These are phyloP conservation scores for Mormyrops boulengeri DNA, from an alignment of 2,797 vertebrate species.

Conservation along the genomic window DNA sequence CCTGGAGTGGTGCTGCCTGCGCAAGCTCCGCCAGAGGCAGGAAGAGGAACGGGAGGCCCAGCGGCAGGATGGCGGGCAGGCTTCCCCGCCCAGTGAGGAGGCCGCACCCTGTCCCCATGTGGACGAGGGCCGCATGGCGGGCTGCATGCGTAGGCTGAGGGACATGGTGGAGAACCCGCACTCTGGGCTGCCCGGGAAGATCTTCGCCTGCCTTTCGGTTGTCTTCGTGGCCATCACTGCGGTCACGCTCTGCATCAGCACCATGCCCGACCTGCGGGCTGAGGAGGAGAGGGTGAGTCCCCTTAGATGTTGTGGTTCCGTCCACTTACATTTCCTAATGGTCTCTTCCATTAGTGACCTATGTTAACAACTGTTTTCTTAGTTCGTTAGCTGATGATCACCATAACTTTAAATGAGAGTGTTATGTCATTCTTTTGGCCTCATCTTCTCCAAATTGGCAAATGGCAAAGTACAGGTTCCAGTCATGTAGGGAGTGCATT, in stretches of 20 bases:
- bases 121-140: slow-evolving; percentile 47
- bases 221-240: slow-evolving; percentile 88
- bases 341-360: neutral
- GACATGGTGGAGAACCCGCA: slow-evolving; percentile 93
- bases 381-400: neutral
- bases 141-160: slow-evolving; percentile 75
- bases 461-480: too few species aligned
- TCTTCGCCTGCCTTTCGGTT: slow-evolving; percentile 88
- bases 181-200: slow-evolving; percentile 85
- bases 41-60: slow-evolving; percentile 79
- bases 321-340: neutral
- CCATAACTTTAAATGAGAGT: neutral
- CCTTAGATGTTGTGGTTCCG: neutral
- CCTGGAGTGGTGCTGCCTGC: slow-evolving; percentile 88
- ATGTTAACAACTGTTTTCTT: too few species aligned
- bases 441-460: neutral
- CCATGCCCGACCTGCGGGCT: slow-evolving; percentile 90
- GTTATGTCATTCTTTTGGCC: neutral
- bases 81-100: slow-evolving; percentile 57
- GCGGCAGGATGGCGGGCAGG: slow-evolving; percentile 56
- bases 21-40: slow-evolving; percentile 81
- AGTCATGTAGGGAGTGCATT: neutral
- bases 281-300: slow-evolving; percentile 89
- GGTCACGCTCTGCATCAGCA: slow-evolving; percentile 90
- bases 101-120: slow-evolving; percentile 42